phyloP scores from a whole-genome alignment of 2,113 vertebrate genomes.

The Brevimyrus niger region DNA sequence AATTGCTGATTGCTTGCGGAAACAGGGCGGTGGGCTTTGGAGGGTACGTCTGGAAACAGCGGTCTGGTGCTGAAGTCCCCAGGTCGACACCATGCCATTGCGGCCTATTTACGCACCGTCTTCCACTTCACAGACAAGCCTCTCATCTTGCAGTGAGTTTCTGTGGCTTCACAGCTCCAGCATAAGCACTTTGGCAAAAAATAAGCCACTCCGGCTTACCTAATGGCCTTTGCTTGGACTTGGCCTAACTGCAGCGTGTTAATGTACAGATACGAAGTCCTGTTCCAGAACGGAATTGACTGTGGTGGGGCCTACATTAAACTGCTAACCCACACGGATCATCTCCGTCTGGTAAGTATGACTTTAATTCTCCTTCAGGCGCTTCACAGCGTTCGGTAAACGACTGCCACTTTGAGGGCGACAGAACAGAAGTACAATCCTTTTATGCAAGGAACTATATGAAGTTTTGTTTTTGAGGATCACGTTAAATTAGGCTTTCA shows the following conservation, averaged over 20 bases:
- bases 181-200: background rate
- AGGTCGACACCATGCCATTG: constrained; percentile 41
- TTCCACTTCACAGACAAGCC: constrained; percentile 35
- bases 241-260: background rate
- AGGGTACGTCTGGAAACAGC: constrained; percentile 32
- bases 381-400: constrained; percentile 23
- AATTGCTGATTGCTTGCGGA: background rate
- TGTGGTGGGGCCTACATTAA: constrained; percentile 50
- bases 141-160: constrained; percentile 42
- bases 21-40: constrained; percentile 42
- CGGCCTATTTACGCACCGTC: constrained; percentile 26
- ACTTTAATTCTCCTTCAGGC: background rate
- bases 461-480: background rate
- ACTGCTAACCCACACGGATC: constrained; percentile 34
- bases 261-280: constrained; percentile 44
- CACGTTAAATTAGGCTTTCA: background rate
- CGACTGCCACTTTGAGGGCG: background rate
- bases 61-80: constrained; percentile 45
- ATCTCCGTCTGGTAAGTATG: constrained; percentile 38
- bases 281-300: constrained; percentile 35
- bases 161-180: background rate
- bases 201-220: background rate
- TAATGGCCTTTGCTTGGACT: background rate
- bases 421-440: background rate
- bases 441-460: background rate